Base-by-base conservation (phyloP, 2,888 invertebrate species). In the Trissolcus japonicus region DNA sequence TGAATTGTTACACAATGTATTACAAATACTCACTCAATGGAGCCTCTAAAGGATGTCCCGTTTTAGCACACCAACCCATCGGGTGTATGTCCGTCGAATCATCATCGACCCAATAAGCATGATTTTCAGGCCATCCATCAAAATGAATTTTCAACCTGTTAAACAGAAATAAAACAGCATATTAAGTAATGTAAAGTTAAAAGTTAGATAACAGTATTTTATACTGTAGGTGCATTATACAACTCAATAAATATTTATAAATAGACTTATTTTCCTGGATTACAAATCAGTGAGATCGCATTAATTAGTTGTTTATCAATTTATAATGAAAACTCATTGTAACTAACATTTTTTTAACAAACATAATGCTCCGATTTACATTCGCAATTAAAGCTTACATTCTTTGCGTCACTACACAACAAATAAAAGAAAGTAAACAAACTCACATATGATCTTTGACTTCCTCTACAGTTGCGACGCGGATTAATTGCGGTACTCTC, bases 1-100 rank as follows among this genome's bases (percentile, higher is more conserved):
- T n/a, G 6, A 16, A 11, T 46, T 46, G 16, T 46, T 46, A 51
- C 11, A 21, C 13, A 11, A 19, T 51, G 51, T 56, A 56, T 40
- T 6, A 54, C 43, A 25, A 35, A 40, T 35, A 51, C 92, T 92
- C 87, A 93, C 95, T 94, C 53, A 96, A 91, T 13, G 97, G 97
- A 9, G 95, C 93, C 87, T 96, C 95, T 25, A 98, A 89, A 0
- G 95, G 94, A 88, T 98, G 97, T 1, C 94, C 94, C 0, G 97
- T 97, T 89, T 95, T 95, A 79, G 93, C 91, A 87, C 97, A 96
- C 97, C 97, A 98, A 41, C 95, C 95, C 78, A 95, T 93, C 0
- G 98, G 98, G 90, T 98, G 97, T 83, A 98, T 92, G 89, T 98
- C 96, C 0, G 95, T 92, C 80, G 93, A 94, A 89, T 98, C 97